Evolutionary conservation across 2,888 invertebrate species (phyloP).

Genomic region (Cheilosia impressa): DNA sequence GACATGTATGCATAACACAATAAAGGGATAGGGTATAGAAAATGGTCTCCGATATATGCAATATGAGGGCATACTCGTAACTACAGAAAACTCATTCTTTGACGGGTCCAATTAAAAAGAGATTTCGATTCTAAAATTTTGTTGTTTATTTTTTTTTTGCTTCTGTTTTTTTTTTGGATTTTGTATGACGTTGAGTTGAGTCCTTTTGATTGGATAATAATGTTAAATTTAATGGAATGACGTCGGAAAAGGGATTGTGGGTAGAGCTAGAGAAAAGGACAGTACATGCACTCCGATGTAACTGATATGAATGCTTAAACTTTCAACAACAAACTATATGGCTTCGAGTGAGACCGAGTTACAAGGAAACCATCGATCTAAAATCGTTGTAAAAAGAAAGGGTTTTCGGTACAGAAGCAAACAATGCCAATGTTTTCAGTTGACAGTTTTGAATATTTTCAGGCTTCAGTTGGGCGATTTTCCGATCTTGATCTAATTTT

Average conservation of each 20-base stretch:
- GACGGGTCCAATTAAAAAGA: constrained; percentile 72
- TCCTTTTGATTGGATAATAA: constrained; percentile 2
- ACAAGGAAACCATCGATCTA: no score
- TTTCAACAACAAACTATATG: no score
- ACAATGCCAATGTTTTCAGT: no score
- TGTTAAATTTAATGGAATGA: constrained; percentile 1
- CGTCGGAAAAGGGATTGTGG: background rate
- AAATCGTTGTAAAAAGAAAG: no score
- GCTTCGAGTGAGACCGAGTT: no score
- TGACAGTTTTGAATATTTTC: no score
- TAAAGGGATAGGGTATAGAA: constrained; percentile 34
- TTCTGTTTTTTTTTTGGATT: constrained; percentile 8
- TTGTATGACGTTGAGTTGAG: background rate
- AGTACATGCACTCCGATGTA: no score
- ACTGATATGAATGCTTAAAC: no score
- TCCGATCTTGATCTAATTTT: no score
- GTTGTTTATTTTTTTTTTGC: background rate
- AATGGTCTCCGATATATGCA: constrained; percentile 38
- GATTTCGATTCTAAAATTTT: constrained; percentile 57
- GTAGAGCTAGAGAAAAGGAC: no score
- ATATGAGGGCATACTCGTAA: constrained; percentile 39
- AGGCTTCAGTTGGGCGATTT: no score
- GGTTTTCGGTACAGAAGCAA: no score
- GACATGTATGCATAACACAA: constrained; percentile 30
- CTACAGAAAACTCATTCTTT: constrained; percentile 50